These are phyloP conservation scores for Tiliacea aurago DNA, from an alignment of 2,888 invertebrate species.

Conservation along the genomic window DNA sequence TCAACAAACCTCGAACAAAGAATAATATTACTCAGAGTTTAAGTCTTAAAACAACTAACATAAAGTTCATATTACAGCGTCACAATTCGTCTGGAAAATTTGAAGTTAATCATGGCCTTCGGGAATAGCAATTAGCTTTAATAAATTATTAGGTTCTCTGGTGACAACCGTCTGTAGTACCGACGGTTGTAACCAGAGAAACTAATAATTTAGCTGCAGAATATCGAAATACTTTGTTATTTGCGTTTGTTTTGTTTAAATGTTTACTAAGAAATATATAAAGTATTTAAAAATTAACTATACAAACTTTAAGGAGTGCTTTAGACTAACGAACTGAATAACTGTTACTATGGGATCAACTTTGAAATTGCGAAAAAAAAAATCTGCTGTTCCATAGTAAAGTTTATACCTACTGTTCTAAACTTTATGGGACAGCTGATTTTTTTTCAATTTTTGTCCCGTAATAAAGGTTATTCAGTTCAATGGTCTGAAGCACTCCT, in stretches of 20 bases:
- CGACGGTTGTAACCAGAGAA: too few relatives aligned
- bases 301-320: too few relatives aligned
- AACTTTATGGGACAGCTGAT: too few relatives aligned
- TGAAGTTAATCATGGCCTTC: conserved; percentile 10
- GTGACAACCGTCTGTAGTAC: conserved; percentile 1
- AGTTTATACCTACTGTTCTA: too few relatives aligned
- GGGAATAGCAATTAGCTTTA: conserved; percentile 39
- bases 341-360: too few relatives aligned
- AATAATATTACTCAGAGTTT: background rate
- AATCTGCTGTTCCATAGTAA: too few relatives aligned
- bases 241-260: background rate
- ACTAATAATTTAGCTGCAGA: background rate
- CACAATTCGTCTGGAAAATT: background rate
- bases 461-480: too few relatives aligned
- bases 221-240: conserved; percentile 12
- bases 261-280: background rate
- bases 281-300: too few relatives aligned
- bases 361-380: too few relatives aligned
- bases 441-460: too few relatives aligned
- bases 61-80: conserved; percentile 14
- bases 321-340: too few relatives aligned
- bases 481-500: too few relatives aligned
- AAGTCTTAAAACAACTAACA: background rate
- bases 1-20: background rate
- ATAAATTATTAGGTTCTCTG: conserved; percentile 21